Evolutionary conservation across 1,140 invertebrate species (phyloP).

Genomic region (Drosophila pruinosa): DNA sequence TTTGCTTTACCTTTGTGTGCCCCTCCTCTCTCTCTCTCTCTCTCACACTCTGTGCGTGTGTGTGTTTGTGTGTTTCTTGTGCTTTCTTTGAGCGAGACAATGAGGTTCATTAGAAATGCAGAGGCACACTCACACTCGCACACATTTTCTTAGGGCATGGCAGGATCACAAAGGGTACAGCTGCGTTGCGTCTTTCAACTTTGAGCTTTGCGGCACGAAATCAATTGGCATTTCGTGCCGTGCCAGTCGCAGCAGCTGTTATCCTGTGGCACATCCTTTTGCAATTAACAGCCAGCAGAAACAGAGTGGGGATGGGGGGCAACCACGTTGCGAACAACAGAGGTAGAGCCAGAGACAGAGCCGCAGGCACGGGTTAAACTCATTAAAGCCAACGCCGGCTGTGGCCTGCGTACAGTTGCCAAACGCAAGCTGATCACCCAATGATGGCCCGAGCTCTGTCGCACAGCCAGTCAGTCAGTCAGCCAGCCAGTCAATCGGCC

Average conservation of each 20-base stretch:
- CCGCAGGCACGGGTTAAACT: constrained; percentile 69
- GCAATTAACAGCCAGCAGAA: constrained; percentile 55
- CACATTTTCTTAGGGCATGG: background rate
- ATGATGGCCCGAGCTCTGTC: constrained; percentile 4
- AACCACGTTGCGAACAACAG: background rate
- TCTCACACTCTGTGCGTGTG: background rate
- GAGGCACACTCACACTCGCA: constrained; percentile 17
- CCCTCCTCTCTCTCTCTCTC: background rate
- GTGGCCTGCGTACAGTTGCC: constrained; percentile 55
- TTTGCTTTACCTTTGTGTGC: constrained; percentile 11
- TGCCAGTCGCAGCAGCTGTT: constrained; percentile 56
- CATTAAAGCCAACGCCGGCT: constrained; percentile 63
- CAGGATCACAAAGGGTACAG: constrained; percentile 36
- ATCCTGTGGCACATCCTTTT: constrained; percentile 72
- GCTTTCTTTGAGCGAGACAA: constrained; percentile 55
- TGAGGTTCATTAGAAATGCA: constrained; percentile 66
- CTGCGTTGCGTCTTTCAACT: constrained; percentile 29
- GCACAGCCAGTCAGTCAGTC: constrained; percentile 17
- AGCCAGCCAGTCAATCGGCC: constrained; percentile 17
- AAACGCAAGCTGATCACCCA: constrained; percentile 24
- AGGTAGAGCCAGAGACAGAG: background rate
- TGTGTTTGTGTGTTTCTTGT: constrained; percentile 15
- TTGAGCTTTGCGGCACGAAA: constrained; percentile 35
- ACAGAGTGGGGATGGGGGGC: background rate
- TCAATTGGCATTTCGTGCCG: constrained; percentile 62